A percentile compares a stretch with the other conserved stretches of the same genome.
phyloP scores from a whole-genome alignment of 2,888 invertebrate species.

The Eremobia ochroleuca region DNA sequence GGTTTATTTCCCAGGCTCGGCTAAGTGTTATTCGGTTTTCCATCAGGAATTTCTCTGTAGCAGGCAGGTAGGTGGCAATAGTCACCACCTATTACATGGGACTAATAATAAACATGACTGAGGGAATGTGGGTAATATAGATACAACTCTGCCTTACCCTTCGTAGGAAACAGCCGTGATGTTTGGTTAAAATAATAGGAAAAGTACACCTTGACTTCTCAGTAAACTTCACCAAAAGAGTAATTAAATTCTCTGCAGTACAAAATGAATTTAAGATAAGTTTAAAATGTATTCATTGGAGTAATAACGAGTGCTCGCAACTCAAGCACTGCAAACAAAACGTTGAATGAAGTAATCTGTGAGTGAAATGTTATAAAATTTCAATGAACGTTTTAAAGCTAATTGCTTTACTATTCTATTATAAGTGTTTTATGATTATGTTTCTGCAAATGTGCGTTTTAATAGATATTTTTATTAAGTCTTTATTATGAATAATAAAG shows the following conservation, averaged over 20 bases:
- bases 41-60: not conserved
- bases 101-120: not conserved
- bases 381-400: not conserved
- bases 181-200: not conserved
- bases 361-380: not conserved
- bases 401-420: not conserved
- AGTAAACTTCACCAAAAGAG: not conserved
- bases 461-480: not conserved
- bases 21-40: not conserved
- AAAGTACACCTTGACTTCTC: not conserved
- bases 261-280: constrained; percentile 17
- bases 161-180: not conserved
- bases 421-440: not conserved
- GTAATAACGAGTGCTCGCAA: not conserved
- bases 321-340: not conserved
- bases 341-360: constrained; percentile 2
- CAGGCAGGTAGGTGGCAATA: not conserved
- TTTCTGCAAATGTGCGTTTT: not conserved
- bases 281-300: constrained; percentile 25
- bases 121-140: too few species aligned
- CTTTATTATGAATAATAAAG: not conserved
- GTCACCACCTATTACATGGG: not conserved
- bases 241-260: constrained; percentile 5
- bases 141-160: not conserved
- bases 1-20: not conserved